Evolutionary conservation across 2,113 vertebrate genomes (phyloP), one percentile per base, ranked within the genome.

Genomic region (Hippocampus comes): DNA sequence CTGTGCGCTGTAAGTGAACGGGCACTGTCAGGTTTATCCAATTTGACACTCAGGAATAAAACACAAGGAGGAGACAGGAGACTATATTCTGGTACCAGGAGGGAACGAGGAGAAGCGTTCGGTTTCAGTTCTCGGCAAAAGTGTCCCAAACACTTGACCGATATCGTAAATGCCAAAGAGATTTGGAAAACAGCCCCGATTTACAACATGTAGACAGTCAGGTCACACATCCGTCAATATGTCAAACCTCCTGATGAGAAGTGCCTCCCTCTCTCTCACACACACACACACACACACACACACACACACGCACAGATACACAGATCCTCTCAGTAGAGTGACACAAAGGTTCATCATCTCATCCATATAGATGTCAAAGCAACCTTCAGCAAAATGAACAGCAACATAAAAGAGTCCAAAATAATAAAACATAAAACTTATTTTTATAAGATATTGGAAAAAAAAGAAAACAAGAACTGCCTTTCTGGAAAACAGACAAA

Each of bases 221-320:
- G 82, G 78, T 64, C 81, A 84, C 78, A 84, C 85, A 81, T 88
- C 82, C 75, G 78, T 86, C 84, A 86, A 76, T 34, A 74, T 88
- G 84, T 85, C 90, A 84, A 66, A 68, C 30, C 41, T 4, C 77
- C 60, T 88, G 88, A 90, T 90, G 75, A 59, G 56, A 25, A 59
- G 25, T 59, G 25, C 23, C 53, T 11, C 34, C 6, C 34, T 6
- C 34, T 38, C 34, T 6, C 30, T 34, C 34, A 30, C 30, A 30
- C 30, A 30, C 53, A 23, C 17, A 7, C n/a, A 27, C 34, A 63
- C 9, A 73, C 68, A 48, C 71, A 72, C 49, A 55, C 61, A 46
- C 23, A 63, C 60, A 51, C 53, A 51, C 63, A 49, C 49, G 9
- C 49, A 20, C 17, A 7, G 6, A 8, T 5, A 51, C 18, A 18